Percentiles rank a stretch among this genome's conserved stretches.
These are phyloP conservation scores for Heteromormyrus szaboi DNA, from an alignment of 2,797 vertebrate species.

Conservation along the genomic window DNA sequence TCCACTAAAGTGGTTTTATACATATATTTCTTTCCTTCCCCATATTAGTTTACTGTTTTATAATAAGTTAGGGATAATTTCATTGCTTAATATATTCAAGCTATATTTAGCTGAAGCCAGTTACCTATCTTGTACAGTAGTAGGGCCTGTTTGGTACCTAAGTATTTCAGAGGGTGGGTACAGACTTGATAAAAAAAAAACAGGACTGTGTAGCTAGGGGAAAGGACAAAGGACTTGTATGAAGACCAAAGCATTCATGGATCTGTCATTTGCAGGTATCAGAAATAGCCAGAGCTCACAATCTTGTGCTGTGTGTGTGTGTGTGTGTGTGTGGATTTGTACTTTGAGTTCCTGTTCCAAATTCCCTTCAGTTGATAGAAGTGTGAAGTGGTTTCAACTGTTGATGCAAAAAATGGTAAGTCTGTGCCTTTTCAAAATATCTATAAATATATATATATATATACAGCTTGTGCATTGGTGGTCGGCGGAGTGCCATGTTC, in stretches of 20 bases:
- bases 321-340: background rate
- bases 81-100: background rate
- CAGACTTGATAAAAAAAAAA: slow-evolving; percentile 45
- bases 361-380: slow-evolving; percentile 30
- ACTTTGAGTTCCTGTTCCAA: background rate
- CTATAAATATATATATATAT: background rate
- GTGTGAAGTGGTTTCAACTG: slow-evolving; percentile 27
- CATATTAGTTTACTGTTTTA: background rate
- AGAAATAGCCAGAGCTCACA: background rate
- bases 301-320: background rate
- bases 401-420: slow-evolving; percentile 35
- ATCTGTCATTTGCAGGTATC: slow-evolving; percentile 10
- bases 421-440: slow-evolving; percentile 43
- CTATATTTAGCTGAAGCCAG: slow-evolving; percentile 16
- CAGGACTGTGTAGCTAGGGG: slow-evolving; percentile 47
- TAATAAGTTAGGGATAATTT: background rate
- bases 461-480: slow-evolving; percentile 21
- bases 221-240: slow-evolving; percentile 53
- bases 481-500: slow-evolving; percentile 13
- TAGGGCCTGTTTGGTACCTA: background rate
- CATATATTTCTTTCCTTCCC: background rate
- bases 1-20: background rate
- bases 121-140: slow-evolving; percentile 26
- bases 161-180: background rate
- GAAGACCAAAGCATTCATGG: background rate